Conservation (phyloP, 2,113 vertebrate genomes). For the Nansenia antarctica region DNA sequence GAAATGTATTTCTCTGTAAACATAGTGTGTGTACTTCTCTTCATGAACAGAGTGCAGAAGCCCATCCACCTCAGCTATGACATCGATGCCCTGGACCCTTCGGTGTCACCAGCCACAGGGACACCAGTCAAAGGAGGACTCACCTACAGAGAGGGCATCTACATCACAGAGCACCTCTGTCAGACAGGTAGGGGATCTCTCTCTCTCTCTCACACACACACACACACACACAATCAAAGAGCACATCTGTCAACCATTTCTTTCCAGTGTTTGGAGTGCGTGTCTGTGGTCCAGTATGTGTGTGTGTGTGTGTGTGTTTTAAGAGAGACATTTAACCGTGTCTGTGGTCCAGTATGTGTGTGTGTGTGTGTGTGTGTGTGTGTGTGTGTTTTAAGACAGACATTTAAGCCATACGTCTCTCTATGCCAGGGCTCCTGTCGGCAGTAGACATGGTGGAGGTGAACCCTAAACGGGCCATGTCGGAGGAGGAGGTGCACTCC, state of each 20-base stretch:
- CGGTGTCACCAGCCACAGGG: conserved; percentile 74
- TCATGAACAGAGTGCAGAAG: conserved; percentile 62
- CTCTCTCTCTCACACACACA: neutral
- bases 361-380: too few species aligned
- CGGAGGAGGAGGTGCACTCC: conserved; percentile 44
- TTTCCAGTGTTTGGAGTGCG: too few species aligned
- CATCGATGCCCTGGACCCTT: conserved; percentile 77
- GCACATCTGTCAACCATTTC: neutral
- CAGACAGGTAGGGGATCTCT: conserved; percentile 70
- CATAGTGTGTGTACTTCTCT: neutral
- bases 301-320: too few species aligned
- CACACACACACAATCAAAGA: neutral
- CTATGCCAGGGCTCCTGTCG: conserved; percentile 69
- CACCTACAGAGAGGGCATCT: conserved; percentile 76
- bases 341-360: too few species aligned
- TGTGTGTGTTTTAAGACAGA: neutral
- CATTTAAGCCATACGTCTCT: neutral
- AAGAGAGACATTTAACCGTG: too few species aligned
- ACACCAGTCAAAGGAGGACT: conserved; percentile 76
- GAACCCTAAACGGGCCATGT: conserved; percentile 65
- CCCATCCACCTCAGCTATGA: conserved; percentile 80
- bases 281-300: too few species aligned
- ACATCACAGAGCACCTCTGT: conserved; percentile 69
- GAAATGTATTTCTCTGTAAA: neutral
- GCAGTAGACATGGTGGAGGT: conserved; percentile 77